phyloP scores from a whole-genome alignment of 2,797 vertebrate species.

The Tragopan temminckii region DNA sequence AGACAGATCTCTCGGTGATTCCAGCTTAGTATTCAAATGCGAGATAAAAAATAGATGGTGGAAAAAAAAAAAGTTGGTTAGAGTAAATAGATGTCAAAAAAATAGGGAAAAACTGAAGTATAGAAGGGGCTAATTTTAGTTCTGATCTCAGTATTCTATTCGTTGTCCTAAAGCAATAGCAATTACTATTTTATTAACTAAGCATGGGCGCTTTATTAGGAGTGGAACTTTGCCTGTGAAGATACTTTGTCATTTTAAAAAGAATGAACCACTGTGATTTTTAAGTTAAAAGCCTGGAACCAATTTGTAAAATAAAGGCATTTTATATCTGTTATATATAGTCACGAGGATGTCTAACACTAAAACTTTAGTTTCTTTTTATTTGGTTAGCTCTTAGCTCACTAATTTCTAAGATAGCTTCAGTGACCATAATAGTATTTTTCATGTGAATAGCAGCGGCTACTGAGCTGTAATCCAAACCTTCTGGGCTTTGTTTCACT shows the following conservation, averaged over 20 bases:
- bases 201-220: background rate
- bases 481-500: background rate
- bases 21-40: background rate
- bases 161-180: background rate
- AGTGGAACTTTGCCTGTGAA: background rate
- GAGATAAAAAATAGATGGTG: background rate
- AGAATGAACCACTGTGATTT: background rate
- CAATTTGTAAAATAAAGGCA: background rate
- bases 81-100: background rate
- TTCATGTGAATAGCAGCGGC: background rate
- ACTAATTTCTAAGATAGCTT: background rate
- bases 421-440: constrained; percentile 22
- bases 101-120: background rate
- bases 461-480: constrained; percentile 11
- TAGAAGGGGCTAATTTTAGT: background rate
- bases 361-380: background rate
- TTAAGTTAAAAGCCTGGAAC: background rate
- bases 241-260: background rate
- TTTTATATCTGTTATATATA: background rate
- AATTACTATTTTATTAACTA: background rate
- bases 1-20: rapidly evolving
- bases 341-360: background rate
- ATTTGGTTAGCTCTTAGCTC: background rate
- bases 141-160: background rate
- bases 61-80: background rate